Percentiles rank a stretch among this genome's conserved stretches.
phyloP scores from a whole-genome alignment of 2,888 invertebrate species.

The Rhopalosiphum nymphaeae region DNA sequence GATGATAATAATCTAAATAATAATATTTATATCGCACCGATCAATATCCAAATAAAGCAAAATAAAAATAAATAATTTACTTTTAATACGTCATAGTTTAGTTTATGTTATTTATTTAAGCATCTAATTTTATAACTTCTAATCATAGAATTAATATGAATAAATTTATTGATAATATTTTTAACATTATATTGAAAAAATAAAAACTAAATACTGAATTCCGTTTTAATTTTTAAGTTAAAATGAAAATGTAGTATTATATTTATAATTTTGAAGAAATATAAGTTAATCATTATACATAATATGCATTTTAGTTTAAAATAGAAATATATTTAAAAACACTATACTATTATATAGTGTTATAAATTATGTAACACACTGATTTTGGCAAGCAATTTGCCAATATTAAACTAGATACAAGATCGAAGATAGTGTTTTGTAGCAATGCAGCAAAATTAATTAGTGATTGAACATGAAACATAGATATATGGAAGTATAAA shows the following conservation, averaged over 20 bases:
- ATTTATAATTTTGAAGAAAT: neutral
- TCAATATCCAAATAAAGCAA: neutral
- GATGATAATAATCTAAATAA: neutral
- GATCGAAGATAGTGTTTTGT: neutral
- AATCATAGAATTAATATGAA: neutral
- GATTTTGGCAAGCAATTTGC: neutral
- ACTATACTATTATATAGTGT: neutral
- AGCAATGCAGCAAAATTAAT: neutral
- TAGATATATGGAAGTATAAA: neutral
- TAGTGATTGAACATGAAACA: neutral
- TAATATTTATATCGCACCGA: neutral
- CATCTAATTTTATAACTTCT: neutral
- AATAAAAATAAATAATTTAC: neutral
- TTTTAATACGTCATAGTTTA: neutral
- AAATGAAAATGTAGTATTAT: neutral
- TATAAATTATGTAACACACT: too few species aligned
- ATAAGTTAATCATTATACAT: neutral
- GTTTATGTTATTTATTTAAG: neutral
- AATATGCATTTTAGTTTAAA: neutral
- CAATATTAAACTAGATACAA: neutral
- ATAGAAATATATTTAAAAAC: neutral
- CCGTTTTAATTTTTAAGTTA: neutral
- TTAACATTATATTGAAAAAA: neutral
- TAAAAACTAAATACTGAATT: neutral
- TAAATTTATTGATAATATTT: neutral